Evolutionary conservation across 2,888 invertebrate genomes (phyloP).

Genomic region (Podotricha telesiphe): DNA sequence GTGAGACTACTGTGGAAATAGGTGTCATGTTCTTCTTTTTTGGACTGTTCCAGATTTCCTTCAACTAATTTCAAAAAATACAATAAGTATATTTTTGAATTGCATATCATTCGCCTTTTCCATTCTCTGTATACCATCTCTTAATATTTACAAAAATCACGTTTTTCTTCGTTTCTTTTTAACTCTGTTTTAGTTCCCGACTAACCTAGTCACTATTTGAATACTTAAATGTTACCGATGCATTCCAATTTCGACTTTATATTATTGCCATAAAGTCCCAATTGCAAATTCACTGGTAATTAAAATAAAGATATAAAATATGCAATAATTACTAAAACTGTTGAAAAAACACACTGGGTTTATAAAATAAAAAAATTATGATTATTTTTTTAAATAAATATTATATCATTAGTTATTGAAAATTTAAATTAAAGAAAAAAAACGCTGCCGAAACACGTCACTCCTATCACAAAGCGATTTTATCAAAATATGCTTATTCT

Average conservation of each 20-base stretch:
- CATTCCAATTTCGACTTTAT: neutral
- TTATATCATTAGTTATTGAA: neutral
- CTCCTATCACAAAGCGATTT: constrained; percentile 22
- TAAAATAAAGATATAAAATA: neutral
- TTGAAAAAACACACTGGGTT: constrained; percentile 6
- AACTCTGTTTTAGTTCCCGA: constrained; percentile 73
- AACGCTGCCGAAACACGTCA: constrained; percentile 13
- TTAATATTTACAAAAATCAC: constrained; percentile 70
- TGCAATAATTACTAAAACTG: neutral
- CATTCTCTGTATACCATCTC: constrained; percentile 55
- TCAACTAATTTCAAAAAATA: constrained; percentile 47
- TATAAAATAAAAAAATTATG: neutral
- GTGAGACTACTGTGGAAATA: no score
- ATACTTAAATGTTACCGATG: neutral
- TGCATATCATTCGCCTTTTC: constrained; percentile 35
- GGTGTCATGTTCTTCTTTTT: no score
- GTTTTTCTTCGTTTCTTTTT: constrained; percentile 74
- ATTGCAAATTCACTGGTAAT: neutral
- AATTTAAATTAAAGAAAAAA: neutral
- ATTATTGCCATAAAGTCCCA: neutral
- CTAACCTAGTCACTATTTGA: constrained; percentile 60
- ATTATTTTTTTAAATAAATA: neutral
- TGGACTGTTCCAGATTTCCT: constrained; percentile 9
- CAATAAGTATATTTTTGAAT: constrained; percentile 54
- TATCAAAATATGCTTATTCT: constrained; percentile 15